Evolutionary conservation across 2,888 invertebrate species (phyloP), one percentile per base, ranked within the genome.

Genomic region (Rhingia campestris): DNA sequence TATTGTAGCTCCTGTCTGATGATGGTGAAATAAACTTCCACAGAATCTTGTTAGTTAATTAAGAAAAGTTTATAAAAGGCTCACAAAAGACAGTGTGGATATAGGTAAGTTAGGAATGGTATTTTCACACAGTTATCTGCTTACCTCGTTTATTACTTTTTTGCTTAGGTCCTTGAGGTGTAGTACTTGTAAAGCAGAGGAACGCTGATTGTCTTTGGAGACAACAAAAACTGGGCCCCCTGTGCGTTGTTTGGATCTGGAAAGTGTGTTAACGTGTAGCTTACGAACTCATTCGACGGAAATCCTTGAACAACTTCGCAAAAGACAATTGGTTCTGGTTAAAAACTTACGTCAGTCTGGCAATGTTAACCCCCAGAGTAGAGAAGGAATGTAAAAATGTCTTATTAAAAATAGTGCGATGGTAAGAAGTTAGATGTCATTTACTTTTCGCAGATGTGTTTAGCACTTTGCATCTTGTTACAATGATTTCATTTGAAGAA

Each of bases 41-140:
- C 30, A 54, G 58, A 37, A 61, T 45, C 43, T 61, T 79, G 45
- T 66, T 66, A 79, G 73, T 66, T 79, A 73, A 73, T 79, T 79
- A 73, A 61, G 66, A 73, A 73, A 79, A 66, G 53, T 73, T 63
- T 70, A 43, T 54, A 49, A 63, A 70, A 63, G 54, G 33, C 63
- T 49, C 47, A 70, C 76, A 70, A 56, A 69, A 61, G 39, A 69
- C 69, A 61, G 67, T 53, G 59, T 51, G 53, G 59, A 61, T 43
- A 22, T 43, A 73, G 14, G 41, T 33, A 43, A 22, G 63, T 7
- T 53, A 54, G 22, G 47, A 59, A 58, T 32, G 72, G 63, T 64
- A 70, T 43, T 77, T 54, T 69, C 37, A 61, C 33, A 54, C 63
- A 35, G 47, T 77, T 70, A 70, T 77, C 35, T 70, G 47, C 56